phyloP scores from a whole-genome alignment of 2,797 vertebrate species.

The Botia kubotai region DNA sequence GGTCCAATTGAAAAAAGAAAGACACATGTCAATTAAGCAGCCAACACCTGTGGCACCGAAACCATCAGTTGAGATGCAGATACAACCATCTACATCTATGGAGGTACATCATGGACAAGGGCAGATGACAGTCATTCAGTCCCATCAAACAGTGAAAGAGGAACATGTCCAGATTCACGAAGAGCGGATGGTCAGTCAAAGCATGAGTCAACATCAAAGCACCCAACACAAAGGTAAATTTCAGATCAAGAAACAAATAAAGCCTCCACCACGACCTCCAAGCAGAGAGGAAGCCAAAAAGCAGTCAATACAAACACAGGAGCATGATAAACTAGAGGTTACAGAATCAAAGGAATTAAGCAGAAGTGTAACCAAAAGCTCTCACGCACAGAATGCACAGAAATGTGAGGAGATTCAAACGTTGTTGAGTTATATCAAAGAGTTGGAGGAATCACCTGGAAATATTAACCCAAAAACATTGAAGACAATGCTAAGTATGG shows the following conservation, averaged over 20 bases:
- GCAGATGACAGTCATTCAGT: slow-evolving; percentile 67
- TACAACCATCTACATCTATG: slow-evolving; percentile 60
- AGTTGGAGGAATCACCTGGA: slow-evolving; percentile 79
- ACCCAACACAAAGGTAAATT: slow-evolving; percentile 68
- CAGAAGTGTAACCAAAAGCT: slow-evolving; percentile 68
- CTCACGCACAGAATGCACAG: slow-evolving; percentile 67
- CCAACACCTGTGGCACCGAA: slow-evolving; percentile 64
- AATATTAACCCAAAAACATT: slow-evolving; percentile 79
- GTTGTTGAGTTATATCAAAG: slow-evolving; percentile 81
- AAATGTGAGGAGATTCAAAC: slow-evolving; percentile 81
- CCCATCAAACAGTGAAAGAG: slow-evolving; percentile 69
- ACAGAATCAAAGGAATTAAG: slow-evolving; percentile 64
- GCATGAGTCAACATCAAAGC: slow-evolving; percentile 68
- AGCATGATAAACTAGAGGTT: slow-evolving; percentile 61
- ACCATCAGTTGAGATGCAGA: slow-evolving; percentile 57
- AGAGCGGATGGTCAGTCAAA: slow-evolving; percentile 72
- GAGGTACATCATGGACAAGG: slow-evolving; percentile 69
- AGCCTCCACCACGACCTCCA: slow-evolving; percentile 58
- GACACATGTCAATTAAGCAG: slow-evolving; percentile 64
- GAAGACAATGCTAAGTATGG: slow-evolving; percentile 76
- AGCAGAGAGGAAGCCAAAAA: slow-evolving; percentile 56
- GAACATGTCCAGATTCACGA: slow-evolving; percentile 69
- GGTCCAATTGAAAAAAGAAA: slow-evolving; percentile 66
- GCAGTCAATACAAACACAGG: slow-evolving; percentile 61
- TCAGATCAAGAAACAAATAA: slow-evolving; percentile 70